Evolutionary conservation across 2,113 vertebrate genomes (phyloP).

Genomic region (Laticauda laticaudata): DNA sequence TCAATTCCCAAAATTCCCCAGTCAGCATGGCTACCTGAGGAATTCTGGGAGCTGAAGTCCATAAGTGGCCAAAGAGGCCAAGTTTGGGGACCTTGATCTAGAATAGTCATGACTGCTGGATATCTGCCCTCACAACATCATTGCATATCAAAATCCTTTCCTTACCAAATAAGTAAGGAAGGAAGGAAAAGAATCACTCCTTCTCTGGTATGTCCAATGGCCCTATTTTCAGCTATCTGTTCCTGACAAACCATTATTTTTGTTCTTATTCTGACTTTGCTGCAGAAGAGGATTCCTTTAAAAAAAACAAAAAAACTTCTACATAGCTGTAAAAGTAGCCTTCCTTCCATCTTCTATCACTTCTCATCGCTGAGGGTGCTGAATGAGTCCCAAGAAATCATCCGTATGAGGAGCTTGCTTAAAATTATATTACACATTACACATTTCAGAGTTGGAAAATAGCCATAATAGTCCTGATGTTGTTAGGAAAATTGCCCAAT

Average conservation of each 20-base stretch:
- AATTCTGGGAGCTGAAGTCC: neutral
- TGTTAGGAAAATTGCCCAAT: neutral
- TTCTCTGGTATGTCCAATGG: neutral
- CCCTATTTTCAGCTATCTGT: neutral
- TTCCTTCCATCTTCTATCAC: neutral
- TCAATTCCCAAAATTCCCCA: neutral
- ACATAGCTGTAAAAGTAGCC: too few species aligned
- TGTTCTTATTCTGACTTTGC: neutral
- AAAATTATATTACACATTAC: neutral
- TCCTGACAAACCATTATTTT: neutral
- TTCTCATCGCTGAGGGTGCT: neutral
- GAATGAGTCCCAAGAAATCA: neutral
- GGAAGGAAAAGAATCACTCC: neutral
- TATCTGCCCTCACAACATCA: neutral
- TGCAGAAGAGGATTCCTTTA: neutral
- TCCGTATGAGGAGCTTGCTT: neutral
- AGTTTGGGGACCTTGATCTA: neutral
- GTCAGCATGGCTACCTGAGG: neutral
- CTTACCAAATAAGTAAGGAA: neutral
- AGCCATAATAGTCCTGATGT: neutral
- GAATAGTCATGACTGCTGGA: neutral
- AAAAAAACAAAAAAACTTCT: neutral
- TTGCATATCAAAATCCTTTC: neutral
- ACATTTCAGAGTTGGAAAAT: neutral
- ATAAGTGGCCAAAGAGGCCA: neutral